phyloP scores from a whole-genome alignment of 2,113 vertebrate genomes.

The Gasterosteus aculeatus region DNA sequence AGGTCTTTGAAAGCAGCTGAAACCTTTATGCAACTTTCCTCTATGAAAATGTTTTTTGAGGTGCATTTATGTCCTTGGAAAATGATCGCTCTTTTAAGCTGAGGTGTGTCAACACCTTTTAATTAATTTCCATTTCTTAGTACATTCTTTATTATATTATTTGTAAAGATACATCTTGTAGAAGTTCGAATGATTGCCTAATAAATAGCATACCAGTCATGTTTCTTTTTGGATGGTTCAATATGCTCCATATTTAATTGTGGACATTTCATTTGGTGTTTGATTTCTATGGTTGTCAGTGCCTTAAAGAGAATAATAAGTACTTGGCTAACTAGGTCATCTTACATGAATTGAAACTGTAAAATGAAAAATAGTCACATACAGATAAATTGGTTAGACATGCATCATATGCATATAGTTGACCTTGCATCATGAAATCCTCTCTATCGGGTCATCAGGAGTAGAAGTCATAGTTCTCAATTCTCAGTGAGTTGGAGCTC shows the following conservation, averaged over 20 bases:
- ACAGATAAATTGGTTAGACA: conserved; percentile 37
- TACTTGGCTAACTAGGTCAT: conserved; percentile 47
- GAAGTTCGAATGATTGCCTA: conserved; percentile 23
- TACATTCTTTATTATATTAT: conserved; percentile 8
- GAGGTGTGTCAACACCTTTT: conserved; percentile 13
- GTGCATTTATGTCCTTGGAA: conserved; percentile 40
- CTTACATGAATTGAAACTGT: conserved; percentile 35
- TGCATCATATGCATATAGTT: conserved; percentile 25
- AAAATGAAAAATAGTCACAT: conserved; percentile 52
- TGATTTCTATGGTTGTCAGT: conserved; percentile 33
- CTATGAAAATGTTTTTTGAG: conserved; percentile 50
- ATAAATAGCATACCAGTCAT: conserved; percentile 12
- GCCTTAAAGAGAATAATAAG: conserved; percentile 50
- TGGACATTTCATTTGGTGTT: conserved; percentile 40
- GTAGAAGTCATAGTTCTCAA: conserved; percentile 12
- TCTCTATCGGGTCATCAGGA: conserved; percentile 24
- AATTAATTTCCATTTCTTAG: conserved; percentile 18
- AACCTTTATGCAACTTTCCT: conserved; percentile 43
- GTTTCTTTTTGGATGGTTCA: conserved; percentile 19
- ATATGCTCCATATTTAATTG: conserved; percentile 44
- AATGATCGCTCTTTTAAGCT: conserved; percentile 26
- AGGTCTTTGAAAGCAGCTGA: conserved; percentile 62
- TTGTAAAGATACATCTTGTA: neutral
- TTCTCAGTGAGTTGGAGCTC: conserved; percentile 32
- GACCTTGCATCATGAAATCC: conserved; percentile 25